Evolutionary conservation across 2,797 vertebrate genomes (phyloP).

Genomic region (Dipus sagitta): DNA sequence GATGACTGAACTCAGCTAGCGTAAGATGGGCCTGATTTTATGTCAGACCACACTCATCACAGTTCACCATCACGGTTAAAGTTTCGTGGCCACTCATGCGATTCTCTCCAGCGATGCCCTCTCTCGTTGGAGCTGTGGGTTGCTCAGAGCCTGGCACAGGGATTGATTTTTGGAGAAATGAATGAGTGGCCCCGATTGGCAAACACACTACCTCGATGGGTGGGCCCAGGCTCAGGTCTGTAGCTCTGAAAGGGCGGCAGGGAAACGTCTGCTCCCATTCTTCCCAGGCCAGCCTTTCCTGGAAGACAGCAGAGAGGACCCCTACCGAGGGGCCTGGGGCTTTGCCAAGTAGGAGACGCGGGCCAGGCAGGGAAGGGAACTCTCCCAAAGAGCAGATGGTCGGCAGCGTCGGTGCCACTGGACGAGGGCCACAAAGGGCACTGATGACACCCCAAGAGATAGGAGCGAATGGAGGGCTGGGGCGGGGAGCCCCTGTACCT

Average conservation of each 20-base stretch:
- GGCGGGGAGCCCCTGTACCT: not conserved
- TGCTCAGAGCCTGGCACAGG: constrained; percentile 1
- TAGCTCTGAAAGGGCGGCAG: not conserved
- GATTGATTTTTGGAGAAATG: not conserved
- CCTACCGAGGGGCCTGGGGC: not conserved
- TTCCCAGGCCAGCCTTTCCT: constrained; percentile 8
- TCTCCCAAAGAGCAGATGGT: not conserved
- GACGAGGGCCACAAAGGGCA: not conserved
- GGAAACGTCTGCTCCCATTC: not conserved
- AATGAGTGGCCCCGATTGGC: not conserved
- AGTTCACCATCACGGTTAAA: not conserved
- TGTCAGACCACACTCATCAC: not conserved
- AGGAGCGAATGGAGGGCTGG: not conserved
- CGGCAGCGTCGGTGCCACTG: not conserved
- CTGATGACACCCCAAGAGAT: rapidly evolving
- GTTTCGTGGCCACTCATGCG: not conserved
- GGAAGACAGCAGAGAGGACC: not conserved
- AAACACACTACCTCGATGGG: not conserved
- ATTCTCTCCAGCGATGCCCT: constrained; percentile 7
- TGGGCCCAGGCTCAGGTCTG: not conserved
- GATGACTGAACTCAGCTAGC: constrained; percentile 19
- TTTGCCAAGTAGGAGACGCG: not conserved
- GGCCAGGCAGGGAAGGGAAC: not conserved
- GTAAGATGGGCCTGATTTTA: not conserved
- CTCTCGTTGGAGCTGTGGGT: not conserved